These are phyloP conservation scores for Tridacna gigas DNA, from an alignment of 2,888 invertebrate species.

Conservation along the genomic window DNA sequence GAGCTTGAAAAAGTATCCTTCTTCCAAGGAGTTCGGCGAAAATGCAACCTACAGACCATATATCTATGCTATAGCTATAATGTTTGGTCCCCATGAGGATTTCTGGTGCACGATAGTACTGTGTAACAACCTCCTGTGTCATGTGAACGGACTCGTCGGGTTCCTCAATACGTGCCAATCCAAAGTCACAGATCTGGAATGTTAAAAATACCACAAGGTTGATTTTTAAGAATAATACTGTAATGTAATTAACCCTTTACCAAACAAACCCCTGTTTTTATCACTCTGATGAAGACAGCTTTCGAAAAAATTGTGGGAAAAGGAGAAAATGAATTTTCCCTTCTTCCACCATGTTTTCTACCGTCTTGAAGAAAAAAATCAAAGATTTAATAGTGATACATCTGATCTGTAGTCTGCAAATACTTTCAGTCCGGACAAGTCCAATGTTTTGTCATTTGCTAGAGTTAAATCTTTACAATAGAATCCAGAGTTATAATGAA, in stretches of 20 bases:
- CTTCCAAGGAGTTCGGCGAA: constrained; percentile 98
- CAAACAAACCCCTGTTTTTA: not conserved
- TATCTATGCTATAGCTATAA: constrained; percentile 98
- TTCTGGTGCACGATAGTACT: constrained; percentile 99
- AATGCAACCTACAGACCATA: constrained; percentile 99
- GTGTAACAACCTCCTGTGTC: constrained; percentile 99
- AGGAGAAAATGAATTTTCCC: not conserved
- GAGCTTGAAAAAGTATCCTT: constrained; percentile 98
- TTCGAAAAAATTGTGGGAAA: not conserved
- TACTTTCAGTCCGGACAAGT: too few species aligned
- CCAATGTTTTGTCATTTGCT: not conserved
- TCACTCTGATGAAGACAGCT: not conserved
- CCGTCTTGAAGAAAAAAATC: not conserved
- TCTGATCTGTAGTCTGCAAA: too few species aligned
- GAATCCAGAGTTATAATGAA: too few species aligned
- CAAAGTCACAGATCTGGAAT: constrained; percentile 98
- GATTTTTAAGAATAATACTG: not conserved
- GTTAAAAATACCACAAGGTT: too few species aligned
- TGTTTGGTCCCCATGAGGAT: constrained; percentile 99
- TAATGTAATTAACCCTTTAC: not conserved
- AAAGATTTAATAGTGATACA: not conserved
- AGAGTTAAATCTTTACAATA: not conserved
- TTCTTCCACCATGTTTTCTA: not conserved
- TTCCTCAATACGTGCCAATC: constrained; percentile 98
- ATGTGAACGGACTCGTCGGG: constrained; percentile 95